phyloP scores from a whole-genome alignment of 2,797 vertebrate species.

The Microhierax caerulescens region DNA sequence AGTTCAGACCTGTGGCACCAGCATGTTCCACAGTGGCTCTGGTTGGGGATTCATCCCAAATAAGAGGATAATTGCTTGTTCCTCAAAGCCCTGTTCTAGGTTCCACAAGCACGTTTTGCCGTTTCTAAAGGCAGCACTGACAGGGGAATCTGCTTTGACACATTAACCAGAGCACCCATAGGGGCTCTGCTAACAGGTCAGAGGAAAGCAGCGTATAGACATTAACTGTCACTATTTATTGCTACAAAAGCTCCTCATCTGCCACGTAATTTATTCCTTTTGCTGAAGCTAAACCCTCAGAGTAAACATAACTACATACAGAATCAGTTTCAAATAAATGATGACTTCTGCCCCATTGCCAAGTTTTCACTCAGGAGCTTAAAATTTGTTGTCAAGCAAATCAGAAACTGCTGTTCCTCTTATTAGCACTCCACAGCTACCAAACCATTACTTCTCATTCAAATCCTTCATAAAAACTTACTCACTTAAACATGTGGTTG shows the following conservation, averaged over 20 bases:
- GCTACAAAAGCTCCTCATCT: neutral
- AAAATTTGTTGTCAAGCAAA: neutral
- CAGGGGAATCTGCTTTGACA: neutral
- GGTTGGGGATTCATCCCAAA: neutral
- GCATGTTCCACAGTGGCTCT: neutral
- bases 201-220: neutral
- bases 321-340: neutral
- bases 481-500: neutral
- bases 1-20: neutral
- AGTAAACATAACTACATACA: slow-evolving; percentile 1
- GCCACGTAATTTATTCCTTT: neutral
- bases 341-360: neutral
- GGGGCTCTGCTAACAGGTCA: neutral
- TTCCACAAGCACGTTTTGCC: neutral
- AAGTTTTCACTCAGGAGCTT: neutral
- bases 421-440: neutral
- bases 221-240: neutral
- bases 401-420: neutral
- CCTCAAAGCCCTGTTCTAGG: neutral
- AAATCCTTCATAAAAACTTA: neutral
- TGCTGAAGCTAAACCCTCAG: neutral
- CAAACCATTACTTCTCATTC: neutral
- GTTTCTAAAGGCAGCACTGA: neutral
- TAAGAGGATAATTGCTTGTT: neutral
- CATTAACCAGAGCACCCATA: neutral